phyloP scores from a whole-genome alignment of 2,888 invertebrate genomes.

The Nephrotoma flavescens region DNA sequence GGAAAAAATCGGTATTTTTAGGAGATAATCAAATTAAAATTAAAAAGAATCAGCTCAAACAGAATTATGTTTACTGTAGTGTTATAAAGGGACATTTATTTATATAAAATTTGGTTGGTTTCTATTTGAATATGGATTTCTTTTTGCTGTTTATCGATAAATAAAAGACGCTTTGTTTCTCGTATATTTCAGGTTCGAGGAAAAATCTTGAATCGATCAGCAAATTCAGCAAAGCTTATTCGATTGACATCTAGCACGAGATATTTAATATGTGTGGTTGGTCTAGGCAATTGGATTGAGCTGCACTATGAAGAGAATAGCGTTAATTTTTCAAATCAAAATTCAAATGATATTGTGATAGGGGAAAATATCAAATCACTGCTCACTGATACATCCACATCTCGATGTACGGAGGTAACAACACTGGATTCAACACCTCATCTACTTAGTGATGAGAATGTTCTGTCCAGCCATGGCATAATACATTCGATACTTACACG shows the following conservation, averaged over 20 bases:
- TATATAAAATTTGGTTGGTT: neutral
- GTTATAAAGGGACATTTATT: neutral
- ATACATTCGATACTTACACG: conserved; percentile 65
- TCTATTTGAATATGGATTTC: neutral
- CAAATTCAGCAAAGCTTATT: conserved; percentile 57
- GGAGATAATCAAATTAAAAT: neutral
- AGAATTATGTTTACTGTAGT: neutral
- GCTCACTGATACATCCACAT: conserved; percentile 53
- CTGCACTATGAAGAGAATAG: conserved; percentile 7
- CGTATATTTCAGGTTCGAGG: conserved; percentile 51
- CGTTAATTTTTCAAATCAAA: conserved; percentile 10
- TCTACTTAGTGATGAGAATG: conserved; percentile 37
- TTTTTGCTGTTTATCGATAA: neutral
- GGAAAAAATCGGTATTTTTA: neutral
- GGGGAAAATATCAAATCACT: conserved; percentile 39
- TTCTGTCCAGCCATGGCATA: conserved; percentile 48
- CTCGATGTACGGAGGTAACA: conserved; percentile 61
- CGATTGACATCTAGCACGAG: conserved; percentile 64
- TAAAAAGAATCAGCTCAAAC: neutral
- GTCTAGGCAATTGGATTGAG: conserved; percentile 61
- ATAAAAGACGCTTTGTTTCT: neutral
- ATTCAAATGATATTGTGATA: conserved; percentile 45
- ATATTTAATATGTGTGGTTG: conserved; percentile 76
- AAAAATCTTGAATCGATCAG: conserved; percentile 55
- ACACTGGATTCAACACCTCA: conserved; percentile 59